A percentile compares a stretch with the other conserved stretches of the same genome.
Evolutionary conservation across 1,140 invertebrate species (phyloP).

Genomic region (Drosophila repleta): DNA sequence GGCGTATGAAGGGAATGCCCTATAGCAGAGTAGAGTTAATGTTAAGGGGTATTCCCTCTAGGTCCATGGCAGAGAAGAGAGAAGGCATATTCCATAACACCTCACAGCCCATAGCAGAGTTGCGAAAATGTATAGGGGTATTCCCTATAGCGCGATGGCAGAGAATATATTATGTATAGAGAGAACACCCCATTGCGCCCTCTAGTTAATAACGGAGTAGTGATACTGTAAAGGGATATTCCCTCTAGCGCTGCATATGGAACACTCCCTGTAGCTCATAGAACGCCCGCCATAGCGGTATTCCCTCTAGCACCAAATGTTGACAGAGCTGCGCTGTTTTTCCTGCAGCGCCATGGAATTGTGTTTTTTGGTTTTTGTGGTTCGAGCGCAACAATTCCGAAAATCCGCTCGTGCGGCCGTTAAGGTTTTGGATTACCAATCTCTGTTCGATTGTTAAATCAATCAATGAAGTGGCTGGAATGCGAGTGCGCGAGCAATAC

Average conservation of each 20-base stretch:
- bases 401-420: conserved; percentile 19
- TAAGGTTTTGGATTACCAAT: conserved; percentile 26
- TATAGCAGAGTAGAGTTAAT: not conserved
- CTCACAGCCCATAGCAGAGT: too few species aligned
- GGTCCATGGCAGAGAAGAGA: not conserved
- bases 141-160: not conserved
- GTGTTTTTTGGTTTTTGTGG: conserved; percentile 1
- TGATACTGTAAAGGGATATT: not conserved
- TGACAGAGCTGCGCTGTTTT: not conserved
- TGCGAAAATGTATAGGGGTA: too few species aligned
- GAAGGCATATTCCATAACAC: too few species aligned
- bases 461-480: conserved; percentile 22
- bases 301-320: not conserved
- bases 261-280: too few species aligned
- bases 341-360: not conserved
- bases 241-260: not conserved
- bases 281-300: not conserved
- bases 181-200: too few species aligned
- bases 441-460: conserved; percentile 11
- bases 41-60: not conserved
- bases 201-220: not conserved
- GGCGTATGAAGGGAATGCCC: not conserved
- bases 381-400: not conserved
- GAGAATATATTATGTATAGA: not conserved
- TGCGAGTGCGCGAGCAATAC: not conserved